Evolutionary conservation across 1,140 invertebrate genomes (phyloP), one percentile per base, ranked within the genome.

Genomic region (Drosophila parabipectinata): DNA sequence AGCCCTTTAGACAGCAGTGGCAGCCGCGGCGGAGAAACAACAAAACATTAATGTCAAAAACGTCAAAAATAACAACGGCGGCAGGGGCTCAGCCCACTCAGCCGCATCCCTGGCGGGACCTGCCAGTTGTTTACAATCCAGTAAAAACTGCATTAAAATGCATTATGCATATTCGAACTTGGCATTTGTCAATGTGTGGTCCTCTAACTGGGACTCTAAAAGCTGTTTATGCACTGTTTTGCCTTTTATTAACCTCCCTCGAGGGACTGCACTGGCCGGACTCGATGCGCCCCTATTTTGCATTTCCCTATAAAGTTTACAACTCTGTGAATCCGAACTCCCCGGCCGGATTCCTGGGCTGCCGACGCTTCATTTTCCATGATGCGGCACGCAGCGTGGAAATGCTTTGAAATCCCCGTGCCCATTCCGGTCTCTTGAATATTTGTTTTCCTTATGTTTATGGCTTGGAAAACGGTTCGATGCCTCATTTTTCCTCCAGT

Each of bases 21-120:
- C 26, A 28, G 26, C 26, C 48, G 79, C 79, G 77, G 62, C 72
- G 66, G 54, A 66, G 47, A 56, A 82, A 82, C 66, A 88, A 88
- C 79, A 88, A 88, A 88, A 83, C 83, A 88, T 83, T 79, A 83
- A 83, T 88, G 83, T 88, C 83, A 88, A 77, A 87, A 88, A 82
- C 72, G 80, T 83, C 83, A 87, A 71, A 88, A 87, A 81, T 62
- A 82, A 64, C 61, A 73, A 44, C 66, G 76, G 41, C 44, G 50
- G 52, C 39, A 32, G 47, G 39, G 59, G 62, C 39, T 56, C 8
- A 18, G 18, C 44, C 15, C 44, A 21, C 50, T 28, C 9, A 8
- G 54, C 61, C 56, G 57, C 76, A 83, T 84, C 84, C 79, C 74
- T 71, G 71, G 3, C 41, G 14, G 32, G 32, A 34, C 15, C 41